These are phyloP conservation scores for Empis stercorea DNA, from an alignment of 2,888 invertebrate species.

Conservation along the genomic window DNA sequence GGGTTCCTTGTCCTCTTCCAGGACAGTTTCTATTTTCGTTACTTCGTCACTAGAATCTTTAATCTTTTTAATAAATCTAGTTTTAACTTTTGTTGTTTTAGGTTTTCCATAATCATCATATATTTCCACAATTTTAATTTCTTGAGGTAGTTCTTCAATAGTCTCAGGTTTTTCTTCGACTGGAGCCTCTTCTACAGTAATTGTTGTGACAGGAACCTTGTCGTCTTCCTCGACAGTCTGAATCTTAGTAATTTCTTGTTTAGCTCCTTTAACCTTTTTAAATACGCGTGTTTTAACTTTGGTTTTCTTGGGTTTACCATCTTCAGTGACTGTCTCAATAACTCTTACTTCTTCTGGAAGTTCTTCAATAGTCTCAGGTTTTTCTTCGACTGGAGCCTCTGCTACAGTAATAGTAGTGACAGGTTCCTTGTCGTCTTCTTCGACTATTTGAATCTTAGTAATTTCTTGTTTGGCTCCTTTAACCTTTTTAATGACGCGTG, in stretches of 20 bases:
- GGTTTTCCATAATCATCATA: constrained; percentile 25
- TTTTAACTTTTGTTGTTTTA: constrained; percentile 25
- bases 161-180: constrained; percentile 20
- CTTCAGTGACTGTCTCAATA: constrained; percentile 25
- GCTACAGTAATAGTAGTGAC: constrained; percentile 23
- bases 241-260: constrained; percentile 34
- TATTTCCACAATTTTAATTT: constrained; percentile 32
- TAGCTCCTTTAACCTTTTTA: constrained; percentile 21
- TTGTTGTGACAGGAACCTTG: constrained; percentile 25
- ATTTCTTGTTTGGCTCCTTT: constrained; percentile 13
- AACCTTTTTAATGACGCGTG: constrained; percentile 27
- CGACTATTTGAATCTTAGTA: constrained; percentile 17
- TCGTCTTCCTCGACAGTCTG: constrained; percentile 30
- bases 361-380: constrained; percentile 20
- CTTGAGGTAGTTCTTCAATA: constrained; percentile 25
- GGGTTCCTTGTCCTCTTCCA: constrained; percentile 23
- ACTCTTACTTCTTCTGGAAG: constrained; percentile 17
- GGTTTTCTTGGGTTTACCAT: constrained; percentile 24
- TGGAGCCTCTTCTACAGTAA: constrained; percentile 20
- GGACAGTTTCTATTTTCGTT: constrained; percentile 24
- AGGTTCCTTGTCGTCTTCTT: constrained; percentile 24
- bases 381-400: constrained; percentile 23
- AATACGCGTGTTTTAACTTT: constrained; percentile 22
- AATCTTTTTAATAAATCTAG: constrained; percentile 13
- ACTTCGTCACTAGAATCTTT: constrained; percentile 17